Evolutionary conservation across 2,888 invertebrate genomes (phyloP).

Genomic region (Lycia hirtaria): DNA sequence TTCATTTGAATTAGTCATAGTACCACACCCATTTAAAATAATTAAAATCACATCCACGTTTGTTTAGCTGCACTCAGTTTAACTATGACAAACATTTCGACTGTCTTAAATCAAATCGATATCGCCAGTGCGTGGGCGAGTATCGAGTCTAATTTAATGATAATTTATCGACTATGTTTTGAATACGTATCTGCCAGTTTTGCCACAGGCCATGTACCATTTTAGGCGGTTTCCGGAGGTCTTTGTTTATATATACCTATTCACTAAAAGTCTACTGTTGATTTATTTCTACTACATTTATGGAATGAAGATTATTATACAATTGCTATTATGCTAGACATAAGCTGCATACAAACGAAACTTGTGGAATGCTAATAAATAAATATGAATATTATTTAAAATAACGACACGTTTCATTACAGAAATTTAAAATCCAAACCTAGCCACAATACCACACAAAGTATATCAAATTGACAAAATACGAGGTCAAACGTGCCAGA

Average conservation of each 20-base stretch:
- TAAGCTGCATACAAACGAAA: background rate
- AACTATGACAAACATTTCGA: constrained; percentile 49
- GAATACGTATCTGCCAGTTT: constrained; percentile 53
- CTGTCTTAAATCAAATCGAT: constrained; percentile 65
- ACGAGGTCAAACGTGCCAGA: constrained; percentile 38
- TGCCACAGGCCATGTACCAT: constrained; percentile 56
- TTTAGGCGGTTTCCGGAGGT: constrained; percentile 69
- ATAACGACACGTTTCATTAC: background rate
- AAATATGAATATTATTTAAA: too few relatives aligned
- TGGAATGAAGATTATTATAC: too few relatives aligned
- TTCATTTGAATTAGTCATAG: background rate
- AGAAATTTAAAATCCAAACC: constrained; percentile 1
- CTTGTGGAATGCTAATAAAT: too few relatives aligned
- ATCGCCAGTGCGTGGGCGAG: constrained; percentile 69
- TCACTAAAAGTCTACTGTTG: too few relatives aligned
- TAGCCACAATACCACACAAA: constrained; percentile 32
- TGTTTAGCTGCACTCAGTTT: constrained; percentile 34
- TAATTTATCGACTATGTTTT: constrained; percentile 71
- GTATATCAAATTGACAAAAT: constrained; percentile 38
- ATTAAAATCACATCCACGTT: constrained; percentile 34
- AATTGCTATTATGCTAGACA: too few relatives aligned
- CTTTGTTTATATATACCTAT: constrained; percentile 5
- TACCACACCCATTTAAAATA: constrained; percentile 25
- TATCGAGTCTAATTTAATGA: constrained; percentile 76
- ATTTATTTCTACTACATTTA: too few relatives aligned